Evolutionary conservation across 2,888 invertebrate genomes (phyloP).

Genomic region (Drosophila lacicola): DNA sequence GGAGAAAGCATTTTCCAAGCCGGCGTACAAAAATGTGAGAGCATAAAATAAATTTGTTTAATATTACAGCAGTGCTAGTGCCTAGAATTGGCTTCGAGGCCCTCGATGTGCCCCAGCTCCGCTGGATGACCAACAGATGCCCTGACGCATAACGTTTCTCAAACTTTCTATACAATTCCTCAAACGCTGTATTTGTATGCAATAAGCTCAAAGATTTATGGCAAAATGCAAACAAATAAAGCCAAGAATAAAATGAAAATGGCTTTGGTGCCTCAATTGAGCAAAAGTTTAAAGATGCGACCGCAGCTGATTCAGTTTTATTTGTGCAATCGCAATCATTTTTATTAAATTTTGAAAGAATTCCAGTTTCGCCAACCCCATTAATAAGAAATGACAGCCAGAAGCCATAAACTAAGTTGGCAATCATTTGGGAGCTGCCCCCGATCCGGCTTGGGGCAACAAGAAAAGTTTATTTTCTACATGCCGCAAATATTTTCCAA

Average conservation of each 20-base stretch:
- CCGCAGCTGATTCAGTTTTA: constrained; percentile 33
- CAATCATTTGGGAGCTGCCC: constrained; percentile 40
- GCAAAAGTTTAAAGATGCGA: constrained; percentile 37
- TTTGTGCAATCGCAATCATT: constrained; percentile 54
- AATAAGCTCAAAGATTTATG: constrained; percentile 67
- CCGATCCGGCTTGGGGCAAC: constrained; percentile 21
- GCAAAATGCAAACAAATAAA: constrained; percentile 55
- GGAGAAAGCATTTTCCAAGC: not conserved
- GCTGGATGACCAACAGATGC: constrained; percentile 1
- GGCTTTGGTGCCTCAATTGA: constrained; percentile 12
- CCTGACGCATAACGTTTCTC: not conserved
- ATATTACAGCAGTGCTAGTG: constrained; percentile 40
- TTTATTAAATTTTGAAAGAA: constrained; percentile 71
- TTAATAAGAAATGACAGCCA: constrained; percentile 53
- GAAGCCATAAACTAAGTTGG: constrained; percentile 41
- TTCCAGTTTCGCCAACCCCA: constrained; percentile 43
- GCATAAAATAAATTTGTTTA: constrained; percentile 60
- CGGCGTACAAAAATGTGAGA: constrained; percentile 34
- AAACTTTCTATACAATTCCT: constrained; percentile 22
- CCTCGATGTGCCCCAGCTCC: too few relatives aligned
- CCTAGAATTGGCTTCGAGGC: constrained; percentile 12
- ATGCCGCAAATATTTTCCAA: constrained; percentile 59
- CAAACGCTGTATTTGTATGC: constrained; percentile 23
- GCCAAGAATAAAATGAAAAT: constrained; percentile 24
- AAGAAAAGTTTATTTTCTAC: constrained; percentile 45